Evolutionary conservation across 2,888 invertebrate genomes (phyloP), one percentile per base, ranked within the genome.

Genomic region (Vesta saturnalis): DNA sequence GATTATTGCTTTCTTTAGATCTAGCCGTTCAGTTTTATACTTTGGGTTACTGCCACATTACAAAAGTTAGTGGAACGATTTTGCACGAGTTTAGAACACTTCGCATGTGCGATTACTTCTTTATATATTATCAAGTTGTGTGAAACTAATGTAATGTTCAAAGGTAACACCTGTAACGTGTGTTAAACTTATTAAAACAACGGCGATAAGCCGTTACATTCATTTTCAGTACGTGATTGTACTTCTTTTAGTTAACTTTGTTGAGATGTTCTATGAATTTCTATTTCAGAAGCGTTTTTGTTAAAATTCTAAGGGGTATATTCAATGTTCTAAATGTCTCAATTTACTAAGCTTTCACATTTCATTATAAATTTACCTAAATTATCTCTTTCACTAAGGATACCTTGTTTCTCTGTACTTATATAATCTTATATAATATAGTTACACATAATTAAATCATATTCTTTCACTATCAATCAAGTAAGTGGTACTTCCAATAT

Each of bases 1-100:
- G 77, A 79, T 82, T 82, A 82, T 82, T 81, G 80, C 82, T 79
- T 80, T 81, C 80, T 81, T 80, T 77, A 75, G 72, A 74, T 61
- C 74, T 76, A 76, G 73, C 77, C 77, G 78, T 77, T 78, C 78
- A 76, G 75, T 81, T 81, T 80, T 80, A 80, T 80, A 77, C 77
- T 74, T 69, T 57, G 52, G 47, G 59, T 64, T 63, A 70, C 63
- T 49, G 60, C 78, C 75, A 74, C 77, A 78, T 78, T 77, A 76
- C 70, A 67, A 73, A 70, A 77, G 73, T 77, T 76, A 73, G 73
- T 73, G 66, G 70, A 75, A 76, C 70, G 71, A 55, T 69, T 54
- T 54, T 35, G 61, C 69, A 65, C 64, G 72, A 76, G 76, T 74
- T 77, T 73, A 60, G 70, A 74, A 73, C 72, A 72, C 63, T 65